Percentiles rank a stretch among this genome's conserved stretches.
phyloP scores from a whole-genome alignment of 1,140 invertebrate genomes.

The Drosophila sucinea region DNA sequence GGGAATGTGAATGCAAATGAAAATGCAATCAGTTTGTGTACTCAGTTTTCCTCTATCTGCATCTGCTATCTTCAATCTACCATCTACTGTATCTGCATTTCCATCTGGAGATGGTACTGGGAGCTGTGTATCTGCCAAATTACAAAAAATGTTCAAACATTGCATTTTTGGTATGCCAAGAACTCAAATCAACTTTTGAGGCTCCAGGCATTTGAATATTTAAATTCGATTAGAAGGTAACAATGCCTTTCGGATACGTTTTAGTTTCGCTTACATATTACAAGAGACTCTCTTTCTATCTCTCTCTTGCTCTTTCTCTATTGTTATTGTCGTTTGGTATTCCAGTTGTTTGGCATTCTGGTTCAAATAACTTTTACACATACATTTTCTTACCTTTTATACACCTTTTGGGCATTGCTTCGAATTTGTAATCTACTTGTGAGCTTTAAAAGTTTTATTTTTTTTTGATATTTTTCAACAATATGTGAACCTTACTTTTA shows the following conservation, averaged over 20 bases:
- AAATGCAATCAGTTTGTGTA: constrained; percentile 50
- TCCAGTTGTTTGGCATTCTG: constrained; percentile 7
- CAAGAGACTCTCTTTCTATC: not conserved
- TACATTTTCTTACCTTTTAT: constrained; percentile 36
- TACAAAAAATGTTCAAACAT: constrained; percentile 36
- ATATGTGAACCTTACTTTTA: constrained; percentile 61
- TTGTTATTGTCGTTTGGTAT: constrained; percentile 11
- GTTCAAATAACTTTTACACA: constrained; percentile 28
- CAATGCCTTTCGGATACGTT: constrained; percentile 23
- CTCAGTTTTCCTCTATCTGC: constrained; percentile 44
- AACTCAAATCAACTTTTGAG: constrained; percentile 22
- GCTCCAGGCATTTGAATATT: constrained; percentile 53
- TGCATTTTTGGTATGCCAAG: constrained; percentile 41
- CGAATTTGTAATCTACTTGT: constrained; percentile 44
- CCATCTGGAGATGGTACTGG: not conserved
- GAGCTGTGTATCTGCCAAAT: constrained; percentile 30
- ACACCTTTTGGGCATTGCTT: constrained; percentile 54
- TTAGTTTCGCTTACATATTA: constrained; percentile 16
- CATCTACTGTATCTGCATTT: not conserved
- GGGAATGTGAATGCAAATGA: constrained; percentile 53
- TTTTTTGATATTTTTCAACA: constrained; percentile 42
- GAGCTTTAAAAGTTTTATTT: constrained; percentile 41
- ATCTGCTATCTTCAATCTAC: constrained; percentile 27
- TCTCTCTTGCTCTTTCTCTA: constrained; percentile 3
- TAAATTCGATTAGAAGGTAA: constrained; percentile 58